Percentiles rank a stretch among this genome's conserved stretches.
These are phyloP conservation scores for Panorpa germanica DNA, from an alignment of 2,888 invertebrate species.

Conservation along the genomic window DNA sequence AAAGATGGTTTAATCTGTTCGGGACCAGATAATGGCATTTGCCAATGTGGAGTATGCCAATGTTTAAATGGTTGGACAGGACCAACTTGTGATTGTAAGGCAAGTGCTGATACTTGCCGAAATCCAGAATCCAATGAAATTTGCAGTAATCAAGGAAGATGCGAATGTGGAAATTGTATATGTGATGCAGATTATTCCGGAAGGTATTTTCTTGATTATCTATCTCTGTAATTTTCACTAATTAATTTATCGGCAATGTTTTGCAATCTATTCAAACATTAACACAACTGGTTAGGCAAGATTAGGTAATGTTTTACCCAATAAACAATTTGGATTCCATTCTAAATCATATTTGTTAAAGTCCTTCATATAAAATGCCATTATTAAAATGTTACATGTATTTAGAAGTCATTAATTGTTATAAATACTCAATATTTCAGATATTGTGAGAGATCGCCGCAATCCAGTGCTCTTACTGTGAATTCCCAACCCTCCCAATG, in stretches of 20 bases:
- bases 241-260: too few relatives aligned
- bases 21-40: conserved; percentile 56
- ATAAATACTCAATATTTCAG: too few relatives aligned
- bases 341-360: too few relatives aligned
- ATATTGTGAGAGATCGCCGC: conserved; percentile 88
- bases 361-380: too few relatives aligned
- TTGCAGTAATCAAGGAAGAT: conserved; percentile 73
- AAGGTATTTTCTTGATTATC: conserved; percentile 67
- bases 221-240: too few relatives aligned
- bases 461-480: conserved; percentile 80
- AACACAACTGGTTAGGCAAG: too few relatives aligned
- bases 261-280: too few relatives aligned
- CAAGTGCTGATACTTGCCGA: conserved; percentile 56
- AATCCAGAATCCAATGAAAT: conserved; percentile 43
- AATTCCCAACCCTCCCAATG: too few relatives aligned
- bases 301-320: too few relatives aligned
- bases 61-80: conserved; percentile 71
- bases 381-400: too few relatives aligned
- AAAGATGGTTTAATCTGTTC: conserved; percentile 65
- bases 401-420: too few relatives aligned
- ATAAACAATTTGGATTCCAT: too few relatives aligned
- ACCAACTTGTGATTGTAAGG: conserved; percentile 66
- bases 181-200: conserved; percentile 39
- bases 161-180: conserved; percentile 72
- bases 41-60: conserved; percentile 73